Conservation (phyloP, 2,113 vertebrate species). For the Urocitellus parryii region DNA sequence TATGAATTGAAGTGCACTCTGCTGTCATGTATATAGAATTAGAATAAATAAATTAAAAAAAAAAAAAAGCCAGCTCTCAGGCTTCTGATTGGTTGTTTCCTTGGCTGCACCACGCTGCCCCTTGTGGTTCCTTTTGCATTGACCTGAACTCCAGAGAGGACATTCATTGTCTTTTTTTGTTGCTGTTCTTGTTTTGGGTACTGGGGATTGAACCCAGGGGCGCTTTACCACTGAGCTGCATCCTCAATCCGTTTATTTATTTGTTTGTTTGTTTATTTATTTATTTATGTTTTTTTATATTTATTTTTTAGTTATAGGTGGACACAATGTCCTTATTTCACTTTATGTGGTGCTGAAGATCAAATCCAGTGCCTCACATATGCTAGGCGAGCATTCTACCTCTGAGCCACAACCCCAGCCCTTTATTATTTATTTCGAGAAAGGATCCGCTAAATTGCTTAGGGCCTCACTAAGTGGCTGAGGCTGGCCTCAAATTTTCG, state of each 20-base stretch:
- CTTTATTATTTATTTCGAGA: background rate
- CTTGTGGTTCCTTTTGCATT: slow-evolving; percentile 13
- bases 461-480: background rate
- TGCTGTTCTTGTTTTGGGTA: background rate
- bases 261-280: no score
- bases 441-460: background rate
- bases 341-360: no score
- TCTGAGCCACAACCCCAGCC: no score
- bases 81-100: background rate
- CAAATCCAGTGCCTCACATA: no score
- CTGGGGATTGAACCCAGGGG: background rate
- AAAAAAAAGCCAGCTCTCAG: background rate
- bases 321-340: no score
- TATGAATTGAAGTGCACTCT: no score
- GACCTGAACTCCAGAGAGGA: background rate
- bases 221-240: background rate
- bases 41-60: no score
- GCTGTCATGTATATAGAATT: no score
- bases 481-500: background rate
- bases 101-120: background rate
- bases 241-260: background rate
- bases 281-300: no score
- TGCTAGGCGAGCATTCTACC: no score
- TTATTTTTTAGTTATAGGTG: no score
- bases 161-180: background rate